Evolutionary conservation across 1,140 invertebrate genomes (phyloP).

Genomic region (Heliconius melpomene): DNA sequence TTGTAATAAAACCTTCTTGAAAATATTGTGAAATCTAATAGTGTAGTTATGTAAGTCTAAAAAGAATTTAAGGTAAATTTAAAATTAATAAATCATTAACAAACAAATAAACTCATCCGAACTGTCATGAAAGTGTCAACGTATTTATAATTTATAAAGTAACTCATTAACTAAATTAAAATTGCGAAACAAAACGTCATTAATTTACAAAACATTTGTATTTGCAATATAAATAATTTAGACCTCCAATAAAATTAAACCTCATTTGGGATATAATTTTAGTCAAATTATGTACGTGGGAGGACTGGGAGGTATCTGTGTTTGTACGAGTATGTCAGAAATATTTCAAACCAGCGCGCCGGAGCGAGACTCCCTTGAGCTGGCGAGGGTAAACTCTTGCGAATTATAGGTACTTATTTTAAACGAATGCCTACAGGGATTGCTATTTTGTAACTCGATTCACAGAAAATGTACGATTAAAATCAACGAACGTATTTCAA

Average conservation of each 20-base stretch:
- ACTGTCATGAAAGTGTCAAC: too few species aligned
- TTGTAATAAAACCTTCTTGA: too few species aligned
- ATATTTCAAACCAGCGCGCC: constrained; percentile 58
- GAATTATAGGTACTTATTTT: constrained; percentile 77
- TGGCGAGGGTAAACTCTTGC: constrained; percentile 66
- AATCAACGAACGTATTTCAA: constrained; percentile 43
- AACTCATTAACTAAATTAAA: neutral
- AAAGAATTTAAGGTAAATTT: too few species aligned
- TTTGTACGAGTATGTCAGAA: constrained; percentile 48
- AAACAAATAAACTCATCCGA: too few species aligned
- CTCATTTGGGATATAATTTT: constrained; percentile 26
- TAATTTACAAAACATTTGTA: neutral
- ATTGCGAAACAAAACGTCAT: neutral
- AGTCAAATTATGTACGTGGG: constrained; percentile 33
- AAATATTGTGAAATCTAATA: too few species aligned
- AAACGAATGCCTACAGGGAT: constrained; percentile 70
- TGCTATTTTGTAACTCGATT: constrained; percentile 57
- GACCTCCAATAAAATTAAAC: constrained; percentile 14
- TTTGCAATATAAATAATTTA: neutral
- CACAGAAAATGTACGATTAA: constrained; percentile 50
- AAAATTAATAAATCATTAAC: too few species aligned
- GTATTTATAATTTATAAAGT: neutral
- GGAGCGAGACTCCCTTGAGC: constrained; percentile 62
- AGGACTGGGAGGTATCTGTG: constrained; percentile 30
- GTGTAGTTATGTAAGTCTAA: too few species aligned